A percentile compares a stretch with the other conserved stretches of the same genome.
These are phyloP conservation scores for Peromyscus aztecus DNA, from an alignment of 2,797 vertebrate species.

Conservation along the genomic window DNA sequence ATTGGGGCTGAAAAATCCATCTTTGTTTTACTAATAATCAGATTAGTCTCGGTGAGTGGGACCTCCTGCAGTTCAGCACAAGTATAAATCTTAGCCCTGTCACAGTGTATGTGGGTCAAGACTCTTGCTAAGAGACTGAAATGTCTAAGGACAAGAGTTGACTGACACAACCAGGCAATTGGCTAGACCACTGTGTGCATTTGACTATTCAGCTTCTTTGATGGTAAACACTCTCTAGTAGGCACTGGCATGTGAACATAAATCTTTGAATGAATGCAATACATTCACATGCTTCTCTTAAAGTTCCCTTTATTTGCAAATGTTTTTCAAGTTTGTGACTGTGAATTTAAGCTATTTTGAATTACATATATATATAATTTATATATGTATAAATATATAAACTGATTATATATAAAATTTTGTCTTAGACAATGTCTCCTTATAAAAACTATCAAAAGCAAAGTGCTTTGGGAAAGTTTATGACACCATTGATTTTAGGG, in stretches of 20 bases:
- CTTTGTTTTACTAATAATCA: background rate
- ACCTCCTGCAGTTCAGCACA: background rate
- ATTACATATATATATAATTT: background rate
- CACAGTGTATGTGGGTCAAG: background rate
- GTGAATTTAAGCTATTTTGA: background rate
- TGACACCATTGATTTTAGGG: background rate
- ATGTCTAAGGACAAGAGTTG: background rate
- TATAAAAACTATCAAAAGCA: background rate
- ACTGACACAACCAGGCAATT: background rate
- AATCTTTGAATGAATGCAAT: background rate
- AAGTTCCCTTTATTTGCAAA: background rate
- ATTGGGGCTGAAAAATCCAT: background rate
- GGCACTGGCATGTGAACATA: background rate
- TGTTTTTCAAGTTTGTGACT: background rate
- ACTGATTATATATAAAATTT: background rate
- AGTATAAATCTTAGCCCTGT: background rate
- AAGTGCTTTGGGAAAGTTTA: background rate
- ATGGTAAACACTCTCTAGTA: background rate
- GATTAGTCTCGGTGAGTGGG: background rate
- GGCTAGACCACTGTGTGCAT: background rate
- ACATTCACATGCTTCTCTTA: background rate
- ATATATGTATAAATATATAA: background rate
- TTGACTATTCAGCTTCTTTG: background rate
- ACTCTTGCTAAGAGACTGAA: background rate
- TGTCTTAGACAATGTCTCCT: background rate